Conservation (phyloP, 2,113 vertebrate genomes). For the Ctenodactylus gundi region DNA sequence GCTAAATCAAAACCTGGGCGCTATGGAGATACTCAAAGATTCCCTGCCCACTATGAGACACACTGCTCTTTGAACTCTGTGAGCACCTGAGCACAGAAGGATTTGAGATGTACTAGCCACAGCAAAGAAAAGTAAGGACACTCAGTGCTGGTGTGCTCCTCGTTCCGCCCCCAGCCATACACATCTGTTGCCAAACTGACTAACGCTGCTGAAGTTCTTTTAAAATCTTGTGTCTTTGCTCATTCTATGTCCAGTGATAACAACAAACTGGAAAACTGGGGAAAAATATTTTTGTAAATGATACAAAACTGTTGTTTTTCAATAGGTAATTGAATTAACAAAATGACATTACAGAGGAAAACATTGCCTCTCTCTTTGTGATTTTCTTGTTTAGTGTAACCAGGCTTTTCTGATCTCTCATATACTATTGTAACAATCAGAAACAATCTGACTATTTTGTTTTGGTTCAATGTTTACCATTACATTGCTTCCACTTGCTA, state of each 20-base stretch:
- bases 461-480: background rate
- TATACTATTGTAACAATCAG: too few relatives aligned
- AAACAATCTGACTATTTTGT: background rate
- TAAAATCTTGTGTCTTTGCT: background rate
- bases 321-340: background rate
- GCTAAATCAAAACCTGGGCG: background rate
- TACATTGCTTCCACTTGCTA: background rate
- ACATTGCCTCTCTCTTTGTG: background rate
- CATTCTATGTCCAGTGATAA: background rate
- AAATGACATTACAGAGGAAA: background rate
- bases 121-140: too few relatives aligned
- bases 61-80: accelerated
- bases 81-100: background rate
- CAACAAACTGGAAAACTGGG: background rate
- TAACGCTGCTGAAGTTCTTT: background rate
- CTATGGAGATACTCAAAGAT: background rate
- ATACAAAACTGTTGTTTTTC: background rate
- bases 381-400: background rate
- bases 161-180: background rate
- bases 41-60: accelerated
- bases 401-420: background rate
- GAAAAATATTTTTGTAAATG: conserved; percentile 17
- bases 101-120: background rate
- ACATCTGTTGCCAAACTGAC: background rate
- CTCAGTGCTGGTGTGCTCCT: too few relatives aligned